Evolutionary conservation across 2,888 invertebrate species (phyloP).

Genomic region (Laothoe populi): DNA sequence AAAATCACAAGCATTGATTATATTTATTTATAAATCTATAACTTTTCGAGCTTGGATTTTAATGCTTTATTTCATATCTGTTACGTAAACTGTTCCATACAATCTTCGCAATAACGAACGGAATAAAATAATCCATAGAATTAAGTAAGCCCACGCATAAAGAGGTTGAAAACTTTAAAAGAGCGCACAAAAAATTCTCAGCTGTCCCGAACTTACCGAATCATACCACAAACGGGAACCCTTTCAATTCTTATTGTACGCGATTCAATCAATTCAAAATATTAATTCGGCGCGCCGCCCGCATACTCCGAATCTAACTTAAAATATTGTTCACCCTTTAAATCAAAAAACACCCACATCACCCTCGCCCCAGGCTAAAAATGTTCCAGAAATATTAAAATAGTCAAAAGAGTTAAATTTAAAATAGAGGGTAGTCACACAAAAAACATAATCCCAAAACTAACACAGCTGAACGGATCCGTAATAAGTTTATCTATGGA

Average conservation of each 20-base stretch:
- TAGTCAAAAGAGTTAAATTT: constrained; percentile 84
- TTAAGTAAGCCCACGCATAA: constrained; percentile 9
- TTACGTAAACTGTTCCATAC: too few species aligned
- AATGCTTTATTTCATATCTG: background rate
- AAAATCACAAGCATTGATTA: too few species aligned
- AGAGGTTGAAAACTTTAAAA: constrained; percentile 27
- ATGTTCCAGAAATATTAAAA: constrained; percentile 82
- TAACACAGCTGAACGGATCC: constrained; percentile 78
- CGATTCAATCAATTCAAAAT: constrained; percentile 55
- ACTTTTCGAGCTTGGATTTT: background rate
- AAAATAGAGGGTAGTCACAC: constrained; percentile 72
- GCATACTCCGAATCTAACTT: constrained; percentile 60
- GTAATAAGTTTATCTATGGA: constrained; percentile 49
- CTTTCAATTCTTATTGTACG: constrained; percentile 30
- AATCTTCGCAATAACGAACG: background rate
- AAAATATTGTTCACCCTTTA: constrained; percentile 68
- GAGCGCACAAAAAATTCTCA: constrained; percentile 25
- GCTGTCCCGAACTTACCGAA: constrained; percentile 23
- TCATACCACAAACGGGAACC: constrained; percentile 34
- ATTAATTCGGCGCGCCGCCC: constrained; percentile 64
- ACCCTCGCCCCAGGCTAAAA: constrained; percentile 76
- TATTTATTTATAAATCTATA: background rate
- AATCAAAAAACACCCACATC: constrained; percentile 64
- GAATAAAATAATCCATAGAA: background rate
- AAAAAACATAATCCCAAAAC: constrained; percentile 75